Evolutionary conservation across 1,140 invertebrate genomes (phyloP).

Genomic region (Matsumurasca onukii): DNA sequence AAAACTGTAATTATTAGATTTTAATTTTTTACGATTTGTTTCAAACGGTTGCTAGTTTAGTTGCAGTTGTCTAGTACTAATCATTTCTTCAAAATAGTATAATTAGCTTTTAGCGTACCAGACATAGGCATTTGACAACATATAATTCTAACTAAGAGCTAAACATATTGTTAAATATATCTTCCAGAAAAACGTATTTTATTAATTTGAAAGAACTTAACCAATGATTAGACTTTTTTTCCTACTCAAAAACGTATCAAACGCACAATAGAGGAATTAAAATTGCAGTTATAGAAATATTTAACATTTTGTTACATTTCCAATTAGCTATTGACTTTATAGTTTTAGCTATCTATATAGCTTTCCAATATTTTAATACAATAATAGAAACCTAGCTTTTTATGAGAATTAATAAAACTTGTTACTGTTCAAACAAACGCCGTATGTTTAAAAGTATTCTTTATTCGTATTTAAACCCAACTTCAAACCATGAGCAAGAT

Average conservation of each 20-base stretch:
- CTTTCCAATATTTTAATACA: too few relatives aligned
- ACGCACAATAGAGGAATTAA: neutral
- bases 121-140: constrained; percentile 20
- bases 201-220: neutral
- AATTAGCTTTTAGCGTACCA: constrained; percentile 5
- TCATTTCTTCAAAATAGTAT: neutral
- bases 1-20: neutral
- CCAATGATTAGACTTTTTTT: neutral
- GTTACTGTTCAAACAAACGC: too few relatives aligned
- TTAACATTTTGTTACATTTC: neutral
- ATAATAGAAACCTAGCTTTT: too few relatives aligned
- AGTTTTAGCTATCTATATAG: too few relatives aligned
- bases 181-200: too few relatives aligned
- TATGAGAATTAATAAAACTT: too few relatives aligned
- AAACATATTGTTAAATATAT: too few relatives aligned
- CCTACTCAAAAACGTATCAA: neutral
- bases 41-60: neutral
- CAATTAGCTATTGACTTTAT: too few relatives aligned
- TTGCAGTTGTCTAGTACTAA: neutral
- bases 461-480: too few relatives aligned
- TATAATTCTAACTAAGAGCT: too few relatives aligned
- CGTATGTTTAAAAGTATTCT: too few relatives aligned
- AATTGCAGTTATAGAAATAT: neutral
- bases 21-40: neutral
- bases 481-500: too few relatives aligned